These are phyloP conservation scores for Tenthredo scrophulariae DNA, from an alignment of 2,888 invertebrate species.

Conservation along the genomic window DNA sequence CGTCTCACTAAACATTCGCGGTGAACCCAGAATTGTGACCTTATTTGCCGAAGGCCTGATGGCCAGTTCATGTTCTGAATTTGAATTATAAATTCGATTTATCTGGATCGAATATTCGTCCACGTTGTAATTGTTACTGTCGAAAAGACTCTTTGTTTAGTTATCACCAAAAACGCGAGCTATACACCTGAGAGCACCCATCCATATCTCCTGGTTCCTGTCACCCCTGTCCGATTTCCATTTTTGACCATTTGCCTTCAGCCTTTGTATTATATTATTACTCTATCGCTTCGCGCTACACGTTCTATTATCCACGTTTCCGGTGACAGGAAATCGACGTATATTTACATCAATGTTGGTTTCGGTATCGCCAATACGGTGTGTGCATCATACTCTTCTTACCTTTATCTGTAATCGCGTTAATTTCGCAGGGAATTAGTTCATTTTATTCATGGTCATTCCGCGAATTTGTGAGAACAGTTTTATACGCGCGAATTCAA, in stretches of 20 bases:
- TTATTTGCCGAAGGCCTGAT: neutral
- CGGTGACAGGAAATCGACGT: constrained; percentile 43
- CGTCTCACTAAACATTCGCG: neutral
- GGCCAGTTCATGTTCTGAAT: neutral
- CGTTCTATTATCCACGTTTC: constrained; percentile 36
- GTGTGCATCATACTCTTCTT: neutral
- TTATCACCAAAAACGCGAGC: neutral
- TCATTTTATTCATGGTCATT: neutral
- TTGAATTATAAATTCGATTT: neutral
- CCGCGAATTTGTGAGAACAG: neutral
- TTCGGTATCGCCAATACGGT: neutral
- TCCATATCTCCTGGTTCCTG: constrained; percentile 48
- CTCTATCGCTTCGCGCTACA: neutral
- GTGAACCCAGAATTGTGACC: neutral
- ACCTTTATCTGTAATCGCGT: neutral
- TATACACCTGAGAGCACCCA: constrained; percentile 9
- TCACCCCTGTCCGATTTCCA: constrained; percentile 40
- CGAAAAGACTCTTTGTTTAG: neutral
- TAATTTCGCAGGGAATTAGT: neutral
- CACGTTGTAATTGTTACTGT: neutral
- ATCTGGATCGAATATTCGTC: neutral
- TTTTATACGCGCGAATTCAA: constrained; percentile 4
- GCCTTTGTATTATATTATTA: neutral
- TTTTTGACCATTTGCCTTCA: constrained; percentile 35
- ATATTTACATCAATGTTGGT: neutral